phyloP scores from a whole-genome alignment of 2,888 invertebrate genomes.

The Tinea pellionella region DNA sequence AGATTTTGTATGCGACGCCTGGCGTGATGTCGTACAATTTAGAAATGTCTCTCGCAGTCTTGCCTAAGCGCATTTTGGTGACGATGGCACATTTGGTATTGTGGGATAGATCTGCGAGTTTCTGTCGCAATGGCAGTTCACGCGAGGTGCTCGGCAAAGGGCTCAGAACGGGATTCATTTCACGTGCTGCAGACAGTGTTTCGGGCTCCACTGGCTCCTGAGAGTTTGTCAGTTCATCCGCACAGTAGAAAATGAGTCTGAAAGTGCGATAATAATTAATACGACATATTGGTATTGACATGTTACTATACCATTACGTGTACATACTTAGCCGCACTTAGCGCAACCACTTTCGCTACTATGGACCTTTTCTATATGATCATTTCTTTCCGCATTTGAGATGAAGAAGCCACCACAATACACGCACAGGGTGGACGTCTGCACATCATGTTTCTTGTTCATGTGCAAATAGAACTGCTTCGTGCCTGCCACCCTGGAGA shows the following conservation, averaged over 20 bases:
- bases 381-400: not conserved
- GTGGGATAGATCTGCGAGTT: constrained; percentile 25
- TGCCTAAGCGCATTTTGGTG: constrained; percentile 34
- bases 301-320: no score
- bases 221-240: no score
- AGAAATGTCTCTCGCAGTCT: constrained; percentile 29
- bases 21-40: constrained; percentile 25
- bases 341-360: not conserved
- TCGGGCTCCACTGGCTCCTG: no score
- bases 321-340: not conserved
- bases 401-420: not conserved
- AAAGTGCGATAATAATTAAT: no score
- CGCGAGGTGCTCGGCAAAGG: no score
- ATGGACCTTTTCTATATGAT: not conserved
- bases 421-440: not conserved
- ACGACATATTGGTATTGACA: no score
- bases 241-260: no score
- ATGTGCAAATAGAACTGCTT: not conserved
- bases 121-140: constrained; percentile 1
- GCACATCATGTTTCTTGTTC: not conserved
- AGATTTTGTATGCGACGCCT: constrained; percentile 29
- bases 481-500: not conserved
- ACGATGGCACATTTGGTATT: constrained; percentile 31
- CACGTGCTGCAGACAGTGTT: no score
- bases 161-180: no score